A percentile compares a stretch with the other conserved stretches of the same genome.
Conservation (phyloP, 2,113 vertebrate species). For the Gadus chalcogrammus region DNA sequence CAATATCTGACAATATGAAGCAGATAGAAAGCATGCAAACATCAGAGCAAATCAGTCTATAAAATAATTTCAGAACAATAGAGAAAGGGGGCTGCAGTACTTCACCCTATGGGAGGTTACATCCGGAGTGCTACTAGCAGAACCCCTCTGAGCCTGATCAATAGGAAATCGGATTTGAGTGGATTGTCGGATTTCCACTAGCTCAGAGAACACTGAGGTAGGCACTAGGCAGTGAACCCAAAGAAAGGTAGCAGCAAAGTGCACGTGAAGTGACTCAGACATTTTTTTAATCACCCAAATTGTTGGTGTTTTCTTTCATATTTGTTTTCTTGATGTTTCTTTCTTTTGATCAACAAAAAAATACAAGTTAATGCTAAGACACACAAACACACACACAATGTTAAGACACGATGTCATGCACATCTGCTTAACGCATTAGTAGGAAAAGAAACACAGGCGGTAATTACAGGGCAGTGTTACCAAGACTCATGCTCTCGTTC, state of each 20-base stretch:
- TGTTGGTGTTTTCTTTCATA: not conserved
- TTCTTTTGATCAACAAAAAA: not conserved
- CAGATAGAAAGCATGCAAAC: too few species aligned
- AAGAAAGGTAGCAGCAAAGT: not conserved
- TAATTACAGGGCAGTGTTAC: constrained; percentile 65
- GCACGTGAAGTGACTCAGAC: not conserved
- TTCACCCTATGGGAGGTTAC: too few species aligned
- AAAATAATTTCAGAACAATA: too few species aligned
- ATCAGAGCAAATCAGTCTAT: too few species aligned
- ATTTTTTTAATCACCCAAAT: not conserved
- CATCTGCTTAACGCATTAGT: constrained; percentile 70
- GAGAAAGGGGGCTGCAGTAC: too few species aligned
- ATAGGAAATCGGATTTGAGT: constrained; percentile 6
- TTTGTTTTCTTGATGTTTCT: not conserved
- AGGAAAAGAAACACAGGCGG: constrained; percentile 59
- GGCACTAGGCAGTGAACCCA: not conserved
- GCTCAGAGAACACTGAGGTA: not conserved
- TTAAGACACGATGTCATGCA: constrained; percentile 48
- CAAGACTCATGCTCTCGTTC: constrained; percentile 47
- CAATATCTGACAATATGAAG: too few species aligned
- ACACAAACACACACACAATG: constrained; percentile 11
- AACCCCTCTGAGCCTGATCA: not conserved
- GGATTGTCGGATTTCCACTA: not conserved
- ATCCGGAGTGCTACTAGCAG: too few species aligned
- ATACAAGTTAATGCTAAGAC: too few species aligned